A percentile compares a stretch with the other conserved stretches of the same genome.
These are phyloP conservation scores for Chloropsis cyanopogon DNA, from an alignment of 2,113 vertebrate species.

Conservation along the genomic window DNA sequence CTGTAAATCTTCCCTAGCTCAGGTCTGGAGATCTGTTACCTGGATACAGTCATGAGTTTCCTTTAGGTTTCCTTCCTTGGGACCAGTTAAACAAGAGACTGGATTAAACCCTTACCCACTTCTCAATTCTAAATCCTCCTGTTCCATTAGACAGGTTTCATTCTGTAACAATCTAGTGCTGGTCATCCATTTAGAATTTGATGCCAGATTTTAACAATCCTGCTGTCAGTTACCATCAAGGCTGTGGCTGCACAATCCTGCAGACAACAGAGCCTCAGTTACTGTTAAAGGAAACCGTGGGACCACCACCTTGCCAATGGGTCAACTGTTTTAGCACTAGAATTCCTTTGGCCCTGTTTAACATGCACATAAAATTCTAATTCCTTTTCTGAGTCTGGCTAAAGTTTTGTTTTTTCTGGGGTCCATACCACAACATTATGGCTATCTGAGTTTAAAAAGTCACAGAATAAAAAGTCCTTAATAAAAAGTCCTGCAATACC, in stretches of 20 bases:
- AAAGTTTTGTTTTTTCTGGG: neutral
- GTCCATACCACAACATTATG: neutral
- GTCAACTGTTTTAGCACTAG: neutral
- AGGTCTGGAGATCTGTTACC: neutral
- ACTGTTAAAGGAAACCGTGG: neutral
- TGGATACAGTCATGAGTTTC: neutral
- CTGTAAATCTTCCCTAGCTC: neutral
- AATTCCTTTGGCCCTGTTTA: neutral
- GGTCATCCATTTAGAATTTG: neutral
- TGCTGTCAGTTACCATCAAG: neutral
- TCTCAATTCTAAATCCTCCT: neutral
- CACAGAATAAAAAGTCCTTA: neutral
- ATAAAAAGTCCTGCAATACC: neutral
- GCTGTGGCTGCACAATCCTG: neutral
- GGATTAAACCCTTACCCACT: neutral
- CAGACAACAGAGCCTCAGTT: neutral
- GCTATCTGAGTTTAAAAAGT: neutral
- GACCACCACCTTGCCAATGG: neutral
- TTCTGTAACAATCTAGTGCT: neutral
- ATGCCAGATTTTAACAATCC: neutral
- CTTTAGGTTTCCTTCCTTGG: neutral
- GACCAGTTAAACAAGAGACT: neutral
- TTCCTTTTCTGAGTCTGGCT: neutral
- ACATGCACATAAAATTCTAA: neutral
- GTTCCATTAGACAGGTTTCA: neutral